These are phyloP conservation scores for Glossophaga mutica DNA, from an alignment of 2,797 vertebrate species.

Conservation along the genomic window DNA sequence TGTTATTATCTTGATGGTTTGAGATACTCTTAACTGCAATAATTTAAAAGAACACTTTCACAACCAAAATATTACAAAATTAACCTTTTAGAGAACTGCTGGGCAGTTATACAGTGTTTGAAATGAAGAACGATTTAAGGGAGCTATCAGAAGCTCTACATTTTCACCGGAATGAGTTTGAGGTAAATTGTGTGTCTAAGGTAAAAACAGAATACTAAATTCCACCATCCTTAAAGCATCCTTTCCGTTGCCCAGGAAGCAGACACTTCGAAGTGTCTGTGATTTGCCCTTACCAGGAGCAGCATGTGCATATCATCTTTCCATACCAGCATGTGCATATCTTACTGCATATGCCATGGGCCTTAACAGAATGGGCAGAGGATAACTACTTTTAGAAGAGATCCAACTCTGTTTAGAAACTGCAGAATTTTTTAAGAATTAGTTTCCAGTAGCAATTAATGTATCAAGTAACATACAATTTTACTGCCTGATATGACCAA, in stretches of 20 bases:
- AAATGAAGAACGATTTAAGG: neutral
- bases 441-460: neutral
- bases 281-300: neutral
- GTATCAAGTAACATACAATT: neutral
- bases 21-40: neutral
- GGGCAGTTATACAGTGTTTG: neutral
- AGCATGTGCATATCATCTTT: neutral
- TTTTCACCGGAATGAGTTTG: neutral
- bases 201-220: neutral
- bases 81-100: neutral
- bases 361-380: accelerated
- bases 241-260: neutral
- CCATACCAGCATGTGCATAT: too few relatives aligned
- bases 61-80: neutral
- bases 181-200: neutral
- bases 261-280: neutral
- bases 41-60: neutral
- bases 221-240: neutral
- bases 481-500: neutral
- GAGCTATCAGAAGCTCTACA: neutral
- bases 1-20: neutral
- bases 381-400: neutral
- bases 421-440: neutral
- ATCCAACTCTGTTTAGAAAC: neutral
- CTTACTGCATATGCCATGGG: accelerated